These are phyloP conservation scores for Syritta pipiens DNA, from an alignment of 2,888 invertebrate genomes.

Conservation along the genomic window DNA sequence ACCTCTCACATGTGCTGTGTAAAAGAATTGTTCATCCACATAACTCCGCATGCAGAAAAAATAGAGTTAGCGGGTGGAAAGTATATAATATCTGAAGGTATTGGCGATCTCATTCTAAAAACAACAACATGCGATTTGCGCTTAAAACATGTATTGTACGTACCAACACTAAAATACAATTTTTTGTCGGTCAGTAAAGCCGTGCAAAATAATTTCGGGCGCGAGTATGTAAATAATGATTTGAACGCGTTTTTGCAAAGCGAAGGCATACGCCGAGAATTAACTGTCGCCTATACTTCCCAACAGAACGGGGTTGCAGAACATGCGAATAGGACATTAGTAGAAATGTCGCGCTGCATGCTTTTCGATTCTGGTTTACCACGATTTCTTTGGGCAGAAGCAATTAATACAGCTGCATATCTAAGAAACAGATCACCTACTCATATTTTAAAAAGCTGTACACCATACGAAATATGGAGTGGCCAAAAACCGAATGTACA, in stretches of 20 bases:
- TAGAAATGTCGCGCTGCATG: slow-evolving; percentile 70
- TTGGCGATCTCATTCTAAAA: slow-evolving; percentile 18
- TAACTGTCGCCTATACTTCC: slow-evolving; percentile 12
- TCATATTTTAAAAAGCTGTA: slow-evolving; percentile 14
- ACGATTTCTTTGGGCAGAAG: slow-evolving; percentile 65
- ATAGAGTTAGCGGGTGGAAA: slow-evolving; percentile 7
- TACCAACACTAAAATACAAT: slow-evolving; percentile 26
- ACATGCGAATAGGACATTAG: slow-evolving; percentile 15
- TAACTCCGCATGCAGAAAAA: slow-evolving; percentile 7
- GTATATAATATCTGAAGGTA: slow-evolving; percentile 18
- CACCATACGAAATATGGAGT: slow-evolving; percentile 62
- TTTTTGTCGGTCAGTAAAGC: slow-evolving; percentile 30
- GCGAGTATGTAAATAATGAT: neutral
- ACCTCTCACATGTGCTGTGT: neutral
- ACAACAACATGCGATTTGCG: neutral
- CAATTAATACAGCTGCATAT: slow-evolving; percentile 10
- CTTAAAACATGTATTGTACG: slow-evolving; percentile 25
- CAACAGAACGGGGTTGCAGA: slow-evolving; percentile 42
- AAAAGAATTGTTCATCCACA: neutral
- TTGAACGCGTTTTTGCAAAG: slow-evolving; percentile 1
- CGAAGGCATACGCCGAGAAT: slow-evolving; percentile 18
- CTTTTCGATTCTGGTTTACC: slow-evolving; percentile 64
- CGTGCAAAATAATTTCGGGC: slow-evolving; percentile 1
- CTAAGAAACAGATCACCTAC: slow-evolving; percentile 31
- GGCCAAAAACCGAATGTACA: slow-evolving; percentile 27